Conservation (phyloP, 2,113 vertebrate genomes). For the Dromas ardeola region DNA sequence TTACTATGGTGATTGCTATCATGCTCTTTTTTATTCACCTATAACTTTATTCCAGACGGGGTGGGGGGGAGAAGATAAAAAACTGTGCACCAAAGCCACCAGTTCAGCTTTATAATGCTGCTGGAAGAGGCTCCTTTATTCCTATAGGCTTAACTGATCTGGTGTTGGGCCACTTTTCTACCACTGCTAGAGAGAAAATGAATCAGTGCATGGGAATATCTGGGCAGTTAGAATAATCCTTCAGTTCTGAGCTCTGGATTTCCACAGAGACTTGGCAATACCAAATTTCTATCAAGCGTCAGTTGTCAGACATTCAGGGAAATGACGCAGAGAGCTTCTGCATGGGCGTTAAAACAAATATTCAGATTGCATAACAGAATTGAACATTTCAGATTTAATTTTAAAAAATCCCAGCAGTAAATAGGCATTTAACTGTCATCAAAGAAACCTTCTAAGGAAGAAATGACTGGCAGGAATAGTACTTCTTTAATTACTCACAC, state of each 20-base stretch:
- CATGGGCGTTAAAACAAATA: background rate
- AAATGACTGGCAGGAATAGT: background rate
- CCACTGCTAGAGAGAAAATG: background rate
- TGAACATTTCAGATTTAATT: background rate
- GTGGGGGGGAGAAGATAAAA: no score
- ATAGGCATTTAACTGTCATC: background rate
- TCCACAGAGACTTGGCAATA: background rate
- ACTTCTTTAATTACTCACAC: background rate
- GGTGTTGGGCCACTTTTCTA: background rate
- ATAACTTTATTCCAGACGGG: background rate
- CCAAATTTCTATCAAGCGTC: background rate
- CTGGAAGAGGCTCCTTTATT: background rate
- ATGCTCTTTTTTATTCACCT: background rate
- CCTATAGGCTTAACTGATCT: background rate
- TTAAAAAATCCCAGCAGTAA: background rate
- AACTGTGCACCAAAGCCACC: background rate
- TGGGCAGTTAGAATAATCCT: background rate
- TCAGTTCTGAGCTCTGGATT: background rate
- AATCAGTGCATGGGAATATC: background rate
- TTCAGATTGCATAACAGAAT: background rate
- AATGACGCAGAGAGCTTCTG: background rate
- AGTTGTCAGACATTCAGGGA: background rate
- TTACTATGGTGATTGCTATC: background rate
- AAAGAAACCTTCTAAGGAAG: background rate
- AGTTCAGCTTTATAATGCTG: background rate